A percentile compares a stretch with the other conserved stretches of the same genome.
These are phyloP conservation scores for Eristalis intricaria DNA, from an alignment of 2,888 invertebrate species.

Conservation along the genomic window DNA sequence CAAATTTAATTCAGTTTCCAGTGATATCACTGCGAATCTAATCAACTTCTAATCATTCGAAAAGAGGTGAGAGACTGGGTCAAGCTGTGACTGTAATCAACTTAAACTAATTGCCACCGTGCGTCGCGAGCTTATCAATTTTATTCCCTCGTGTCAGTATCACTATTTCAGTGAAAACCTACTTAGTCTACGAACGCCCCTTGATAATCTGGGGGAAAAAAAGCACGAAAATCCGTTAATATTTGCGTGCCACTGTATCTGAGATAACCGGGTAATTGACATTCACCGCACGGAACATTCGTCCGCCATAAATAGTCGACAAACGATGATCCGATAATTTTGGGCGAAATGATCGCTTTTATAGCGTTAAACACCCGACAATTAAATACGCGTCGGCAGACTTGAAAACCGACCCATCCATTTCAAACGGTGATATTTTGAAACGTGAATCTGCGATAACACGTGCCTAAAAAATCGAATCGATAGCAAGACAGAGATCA, in stretches of 20 bases:
- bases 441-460: neutral
- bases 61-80: too few species aligned
- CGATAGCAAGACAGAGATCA: too few species aligned
- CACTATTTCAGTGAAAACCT: too few species aligned
- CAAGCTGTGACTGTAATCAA: too few species aligned
- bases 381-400: constrained; percentile 20
- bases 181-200: too few species aligned
- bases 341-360: constrained; percentile 45
- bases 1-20: too few species aligned
- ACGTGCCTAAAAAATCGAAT: neutral
- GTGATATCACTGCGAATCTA: too few species aligned
- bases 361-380: constrained; percentile 25
- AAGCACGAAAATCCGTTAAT: neutral
- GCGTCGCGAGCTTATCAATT: too few species aligned
- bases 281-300: constrained; percentile 29
- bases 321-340: constrained; percentile 37
- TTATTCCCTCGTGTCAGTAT: too few species aligned
- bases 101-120: too few species aligned
- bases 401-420: constrained; percentile 24
- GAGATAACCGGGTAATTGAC: constrained; percentile 31
- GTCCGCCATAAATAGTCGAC: constrained; percentile 37
- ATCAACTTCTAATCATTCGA: too few species aligned
- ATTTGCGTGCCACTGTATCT: constrained; percentile 7
- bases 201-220: too few species aligned
- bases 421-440: constrained; percentile 7